Evolutionary conservation across 2,113 vertebrate genomes (phyloP).

Genomic region (Amia ocellicauda): DNA sequence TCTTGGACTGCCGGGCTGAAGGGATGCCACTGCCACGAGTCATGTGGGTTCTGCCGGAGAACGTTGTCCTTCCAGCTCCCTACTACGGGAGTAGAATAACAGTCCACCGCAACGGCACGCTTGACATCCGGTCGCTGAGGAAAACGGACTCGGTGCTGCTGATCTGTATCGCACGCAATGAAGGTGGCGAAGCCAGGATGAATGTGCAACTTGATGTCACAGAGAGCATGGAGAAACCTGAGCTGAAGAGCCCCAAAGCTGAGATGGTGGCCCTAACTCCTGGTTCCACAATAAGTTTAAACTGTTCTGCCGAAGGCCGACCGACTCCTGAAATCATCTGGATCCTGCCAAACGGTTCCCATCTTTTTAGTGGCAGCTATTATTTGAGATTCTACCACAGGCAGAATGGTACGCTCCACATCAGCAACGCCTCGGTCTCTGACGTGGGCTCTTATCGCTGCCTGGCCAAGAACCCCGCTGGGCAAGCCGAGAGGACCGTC

Average conservation of each 20-base stretch:
- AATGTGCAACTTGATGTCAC: conserved; percentile 70
- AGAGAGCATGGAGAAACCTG: conserved; percentile 55
- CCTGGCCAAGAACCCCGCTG: conserved; percentile 64
- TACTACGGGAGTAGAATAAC: conserved; percentile 76
- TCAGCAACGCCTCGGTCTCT: conserved; percentile 61
- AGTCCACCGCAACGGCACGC: conserved; percentile 81
- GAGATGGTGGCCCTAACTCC: conserved; percentile 66
- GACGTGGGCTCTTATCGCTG: conserved; percentile 84
- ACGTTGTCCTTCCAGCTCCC: conserved; percentile 78
- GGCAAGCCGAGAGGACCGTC: conserved; percentile 66
- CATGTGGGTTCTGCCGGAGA: conserved; percentile 85
- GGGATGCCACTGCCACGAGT: conserved; percentile 71
- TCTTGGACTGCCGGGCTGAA: conserved; percentile 73
- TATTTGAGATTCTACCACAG: conserved; percentile 71
- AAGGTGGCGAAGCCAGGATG: conserved; percentile 79
- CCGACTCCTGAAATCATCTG: conserved; percentile 63
- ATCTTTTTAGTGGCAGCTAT: conserved; percentile 58
- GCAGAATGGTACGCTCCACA: conserved; percentile 70
- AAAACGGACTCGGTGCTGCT: conserved; percentile 70
- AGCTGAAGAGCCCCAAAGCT: conserved; percentile 50
- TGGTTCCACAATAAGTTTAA: conserved; percentile 74
- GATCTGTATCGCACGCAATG: conserved; percentile 76
- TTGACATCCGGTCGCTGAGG: conserved; percentile 74
- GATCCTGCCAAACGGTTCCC: conserved; percentile 79
- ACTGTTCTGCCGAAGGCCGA: conserved; percentile 71